Percentiles rank a stretch among this genome's conserved stretches.
Conservation (phyloP, 2,797 vertebrate species). For the Chaetodon trifasciatus region DNA sequence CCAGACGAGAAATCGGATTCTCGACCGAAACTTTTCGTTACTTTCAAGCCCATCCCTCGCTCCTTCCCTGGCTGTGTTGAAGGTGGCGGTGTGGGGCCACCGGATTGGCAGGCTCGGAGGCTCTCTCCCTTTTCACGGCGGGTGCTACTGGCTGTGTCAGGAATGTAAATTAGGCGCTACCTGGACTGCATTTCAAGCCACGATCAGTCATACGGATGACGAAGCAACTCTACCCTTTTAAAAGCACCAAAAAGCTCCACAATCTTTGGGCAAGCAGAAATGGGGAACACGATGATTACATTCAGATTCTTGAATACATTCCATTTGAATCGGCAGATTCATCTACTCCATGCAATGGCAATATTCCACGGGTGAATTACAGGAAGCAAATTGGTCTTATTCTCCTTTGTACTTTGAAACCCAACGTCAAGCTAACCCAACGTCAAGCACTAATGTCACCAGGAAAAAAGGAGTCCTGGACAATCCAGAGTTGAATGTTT, state of each 20-base stretch:
- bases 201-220: constrained; percentile 2
- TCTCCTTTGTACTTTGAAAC: constrained; percentile 1
- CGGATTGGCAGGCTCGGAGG: constrained; percentile 63
- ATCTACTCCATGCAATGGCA: constrained; percentile 6
- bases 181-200: constrained; percentile 4
- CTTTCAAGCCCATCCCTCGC: constrained; percentile 66
- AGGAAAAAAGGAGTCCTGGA: not conserved
- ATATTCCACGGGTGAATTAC: not conserved
- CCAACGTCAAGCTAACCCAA: not conserved
- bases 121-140: constrained; percentile 54
- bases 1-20: constrained; percentile 59
- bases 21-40: constrained; percentile 54
- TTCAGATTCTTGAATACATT: constrained; percentile 79
- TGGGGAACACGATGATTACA: constrained; percentile 66
- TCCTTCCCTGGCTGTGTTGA: constrained; percentile 59
- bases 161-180: constrained; percentile 34
- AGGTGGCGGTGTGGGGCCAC: constrained; percentile 49
- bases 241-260: constrained; percentile 71
- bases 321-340: constrained; percentile 51
- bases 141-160: constrained; percentile 74
- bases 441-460: not conserved
- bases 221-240: constrained; percentile 17
- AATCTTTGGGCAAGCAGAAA: constrained; percentile 69
- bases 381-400: not conserved
- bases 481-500: not conserved